A percentile compares a stretch with the other conserved stretches of the same genome.
These are phyloP conservation scores for Rousettus madagascariensis DNA, from an alignment of 2,797 vertebrate species.

Conservation along the genomic window DNA sequence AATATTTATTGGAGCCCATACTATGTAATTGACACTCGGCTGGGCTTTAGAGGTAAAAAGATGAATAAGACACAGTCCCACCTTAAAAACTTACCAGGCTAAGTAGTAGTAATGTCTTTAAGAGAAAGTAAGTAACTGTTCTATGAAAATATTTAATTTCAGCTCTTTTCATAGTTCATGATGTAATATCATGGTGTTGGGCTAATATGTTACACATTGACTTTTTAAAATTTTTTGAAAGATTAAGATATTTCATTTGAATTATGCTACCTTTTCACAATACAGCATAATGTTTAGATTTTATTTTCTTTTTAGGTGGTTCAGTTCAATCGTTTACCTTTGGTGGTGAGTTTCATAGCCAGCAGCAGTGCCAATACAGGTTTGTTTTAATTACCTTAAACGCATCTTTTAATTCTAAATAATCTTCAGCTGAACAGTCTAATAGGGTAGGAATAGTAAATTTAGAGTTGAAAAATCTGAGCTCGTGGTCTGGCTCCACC, in stretches of 20 bases:
- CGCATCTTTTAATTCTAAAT: neutral
- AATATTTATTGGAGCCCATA: neutral
- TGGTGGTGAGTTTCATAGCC: conserved; percentile 98
- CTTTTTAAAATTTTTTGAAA: conserved; percentile 20
- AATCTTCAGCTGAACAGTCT: neutral
- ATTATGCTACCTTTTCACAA: neutral
- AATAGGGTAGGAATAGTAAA: neutral
- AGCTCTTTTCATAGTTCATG: conserved; percentile 26
- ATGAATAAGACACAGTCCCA: neutral
- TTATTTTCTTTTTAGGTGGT: conserved; percentile 85
- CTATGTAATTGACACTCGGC: neutral
- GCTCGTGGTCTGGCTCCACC: no score
- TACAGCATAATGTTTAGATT: neutral
- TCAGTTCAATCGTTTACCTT: conserved; percentile 95
- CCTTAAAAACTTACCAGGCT: neutral
- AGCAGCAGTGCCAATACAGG: conserved; percentile 96
- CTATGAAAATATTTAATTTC: neutral
- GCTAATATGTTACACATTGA: neutral
- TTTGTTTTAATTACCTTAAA: conserved; percentile 74
- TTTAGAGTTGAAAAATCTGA: neutral
- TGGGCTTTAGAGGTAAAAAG: neutral
- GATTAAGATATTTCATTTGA: neutral
- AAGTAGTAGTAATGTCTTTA: neutral
- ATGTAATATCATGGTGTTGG: neutral
- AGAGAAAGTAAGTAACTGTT: neutral